Conservation (phyloP, 2,888 invertebrate species). For the Athalia rosae region DNA sequence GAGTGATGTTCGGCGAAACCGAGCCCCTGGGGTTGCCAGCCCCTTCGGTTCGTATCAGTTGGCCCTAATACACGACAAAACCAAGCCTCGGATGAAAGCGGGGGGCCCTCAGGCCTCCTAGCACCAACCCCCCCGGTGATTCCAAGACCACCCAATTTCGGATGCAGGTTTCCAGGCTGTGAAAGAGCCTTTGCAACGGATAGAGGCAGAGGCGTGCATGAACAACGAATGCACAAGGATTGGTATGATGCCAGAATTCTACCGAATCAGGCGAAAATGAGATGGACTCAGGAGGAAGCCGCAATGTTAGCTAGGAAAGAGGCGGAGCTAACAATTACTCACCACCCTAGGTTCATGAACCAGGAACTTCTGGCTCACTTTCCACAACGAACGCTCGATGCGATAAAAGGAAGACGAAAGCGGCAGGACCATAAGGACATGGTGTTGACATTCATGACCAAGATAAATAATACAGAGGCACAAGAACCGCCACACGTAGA, state of each 20-base stretch:
- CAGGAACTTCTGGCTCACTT: constrained; percentile 40
- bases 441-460: constrained; percentile 18
- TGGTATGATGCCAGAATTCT: constrained; percentile 37
- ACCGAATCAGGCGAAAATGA: not conserved
- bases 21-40: too few relatives aligned
- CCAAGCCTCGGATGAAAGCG: too few relatives aligned
- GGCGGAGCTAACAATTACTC: not conserved
- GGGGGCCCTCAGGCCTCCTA: too few relatives aligned
- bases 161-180: constrained; percentile 44
- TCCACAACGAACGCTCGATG: constrained; percentile 37
- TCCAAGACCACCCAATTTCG: too few relatives aligned
- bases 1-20: too few relatives aligned
- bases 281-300: not conserved
- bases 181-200: constrained; percentile 35
- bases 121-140: too few relatives aligned
- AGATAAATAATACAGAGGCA: not conserved
- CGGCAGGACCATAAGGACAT: constrained; percentile 9
- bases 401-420: constrained; percentile 40
- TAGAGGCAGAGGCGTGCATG: constrained; percentile 39
- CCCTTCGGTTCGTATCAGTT: too few relatives aligned
- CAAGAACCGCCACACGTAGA: not conserved
- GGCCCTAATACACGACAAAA: too few relatives aligned
- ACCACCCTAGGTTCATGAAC: constrained; percentile 46
- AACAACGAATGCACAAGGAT: constrained; percentile 33
- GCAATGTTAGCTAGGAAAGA: constrained; percentile 2